A percentile compares a stretch with the other conserved stretches of the same genome.
Evolutionary conservation across 2,888 invertebrate species (phyloP).

Genomic region (Clusia tigrina): DNA sequence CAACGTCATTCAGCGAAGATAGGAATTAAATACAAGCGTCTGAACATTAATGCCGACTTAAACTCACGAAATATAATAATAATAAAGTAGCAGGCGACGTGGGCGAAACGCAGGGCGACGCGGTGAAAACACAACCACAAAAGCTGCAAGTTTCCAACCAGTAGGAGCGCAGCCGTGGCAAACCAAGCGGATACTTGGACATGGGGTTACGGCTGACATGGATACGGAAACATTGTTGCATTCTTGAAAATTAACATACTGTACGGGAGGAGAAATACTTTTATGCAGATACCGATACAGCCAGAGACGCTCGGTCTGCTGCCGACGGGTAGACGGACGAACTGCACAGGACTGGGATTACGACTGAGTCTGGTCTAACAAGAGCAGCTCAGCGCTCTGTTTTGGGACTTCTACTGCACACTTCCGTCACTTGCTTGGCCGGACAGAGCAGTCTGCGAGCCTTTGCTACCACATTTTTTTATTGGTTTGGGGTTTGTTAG

Average conservation of each 20-base stretch:
- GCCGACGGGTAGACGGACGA: too few relatives aligned
- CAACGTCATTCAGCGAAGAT: slow-evolving; percentile 18
- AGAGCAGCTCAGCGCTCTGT: too few relatives aligned
- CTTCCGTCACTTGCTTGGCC: too few relatives aligned
- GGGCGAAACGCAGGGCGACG: background rate
- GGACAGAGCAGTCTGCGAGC: too few relatives aligned
- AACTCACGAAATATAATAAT: background rate
- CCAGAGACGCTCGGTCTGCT: too few relatives aligned
- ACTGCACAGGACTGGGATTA: too few relatives aligned
- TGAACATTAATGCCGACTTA: slow-evolving; percentile 58
- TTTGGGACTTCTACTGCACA: too few relatives aligned
- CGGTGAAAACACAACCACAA: slow-evolving; percentile 17
- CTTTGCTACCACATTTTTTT: background rate
- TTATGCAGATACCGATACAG: background rate
- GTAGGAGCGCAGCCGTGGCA: too few relatives aligned
- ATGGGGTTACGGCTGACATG: slow-evolving; percentile 12
- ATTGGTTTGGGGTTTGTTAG: background rate
- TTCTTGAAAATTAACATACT: background rate
- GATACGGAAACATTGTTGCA: slow-evolving; percentile 18
- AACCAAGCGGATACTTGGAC: background rate
- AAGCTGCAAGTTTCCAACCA: too few relatives aligned
- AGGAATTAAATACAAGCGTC: slow-evolving; percentile 60
- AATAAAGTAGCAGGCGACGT: too few relatives aligned
- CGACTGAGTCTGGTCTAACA: too few relatives aligned
- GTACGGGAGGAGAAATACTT: background rate